Conservation (phyloP, 1,140 invertebrate genomes). For the Philaenus spumarius region DNA sequence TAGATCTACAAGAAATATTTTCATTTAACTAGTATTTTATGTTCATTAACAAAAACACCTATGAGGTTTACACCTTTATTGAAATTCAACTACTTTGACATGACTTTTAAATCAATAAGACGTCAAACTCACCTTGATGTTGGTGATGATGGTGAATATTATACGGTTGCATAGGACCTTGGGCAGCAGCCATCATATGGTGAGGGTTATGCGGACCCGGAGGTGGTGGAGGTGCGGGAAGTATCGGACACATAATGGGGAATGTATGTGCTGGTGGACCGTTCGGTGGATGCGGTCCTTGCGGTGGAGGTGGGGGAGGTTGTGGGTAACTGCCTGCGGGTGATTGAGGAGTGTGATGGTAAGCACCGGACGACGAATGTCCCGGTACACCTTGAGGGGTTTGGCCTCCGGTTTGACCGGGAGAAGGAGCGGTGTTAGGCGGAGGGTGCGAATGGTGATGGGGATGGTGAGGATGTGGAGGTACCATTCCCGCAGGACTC, state of each 20-base stretch:
- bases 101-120: too few relatives aligned
- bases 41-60: too few relatives aligned
- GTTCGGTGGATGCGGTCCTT: constrained; percentile 32
- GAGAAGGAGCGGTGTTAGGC: constrained; percentile 42
- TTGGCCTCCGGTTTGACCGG: neutral
- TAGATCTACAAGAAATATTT: too few relatives aligned
- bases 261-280: constrained; percentile 45
- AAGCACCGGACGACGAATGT: constrained; percentile 3
- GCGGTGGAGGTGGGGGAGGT: constrained; percentile 45
- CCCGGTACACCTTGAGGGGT: neutral
- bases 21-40: too few relatives aligned
- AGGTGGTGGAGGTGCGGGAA: constrained; percentile 47
- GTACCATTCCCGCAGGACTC: constrained; percentile 37
- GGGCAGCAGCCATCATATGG: constrained; percentile 41
- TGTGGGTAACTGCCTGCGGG: constrained; percentile 39
- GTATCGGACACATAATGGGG: constrained; percentile 52
- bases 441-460: constrained; percentile 53
- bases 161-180: constrained; percentile 5
- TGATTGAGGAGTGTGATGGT: constrained; percentile 44
- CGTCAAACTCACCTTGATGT: constrained; percentile 16
- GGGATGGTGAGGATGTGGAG: constrained; percentile 46
- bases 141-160: constrained; percentile 26
- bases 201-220: constrained; percentile 44
- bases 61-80: too few relatives aligned
- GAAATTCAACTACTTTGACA: too few relatives aligned